Evolutionary conservation across 2,888 invertebrate species (phyloP), one percentile per base, ranked within the genome.

Genomic region (Chironomus riparius): DNA sequence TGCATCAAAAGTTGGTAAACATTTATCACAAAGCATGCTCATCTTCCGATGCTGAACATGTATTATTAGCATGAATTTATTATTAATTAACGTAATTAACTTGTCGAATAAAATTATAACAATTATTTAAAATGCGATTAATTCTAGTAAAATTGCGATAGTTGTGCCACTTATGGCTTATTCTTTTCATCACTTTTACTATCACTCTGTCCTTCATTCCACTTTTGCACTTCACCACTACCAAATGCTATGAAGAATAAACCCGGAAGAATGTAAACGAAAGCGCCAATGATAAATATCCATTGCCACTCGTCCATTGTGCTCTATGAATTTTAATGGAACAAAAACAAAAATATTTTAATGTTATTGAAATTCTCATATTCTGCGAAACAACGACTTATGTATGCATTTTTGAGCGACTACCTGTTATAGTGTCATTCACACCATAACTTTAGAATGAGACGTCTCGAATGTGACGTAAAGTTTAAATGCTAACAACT

Each of bases 291-390:
- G 79, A 89, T 86, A 81, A 92, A 92, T 71, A 92, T 88, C 38
- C 87, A 86, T 72, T 91, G 88, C 92, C 92, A 93, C 82, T 92
- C 89, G 21, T 87, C 85, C 76, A 92, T 86, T 15, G 91, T 90
- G 78, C 91, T 92, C 91, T 28, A 50, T 21, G 13, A 56, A 56
- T 15, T 15, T 56, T 15, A 65, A 65, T 24, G 1, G 13, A 22
- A 24, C 13, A 13, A 65, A 65, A 65, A 13, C 22, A 78, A n/a
- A n/a, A n/a, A n/a, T n/a, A n/a, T n/a, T n/a, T n/a, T n/a, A n/a
- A n/a, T 72, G 71, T 28, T 28, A 28, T 28, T 28, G 28, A 28
- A 28, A 28, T 28, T 28, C 28, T 28, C 28, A 28, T 28, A 6
- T 28, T 28, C 6, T 28, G 28, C 28, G 28, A 6, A 28, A 28